Evolutionary conservation across 92 coral and sea anemone species (phyloP).

Genomic region (Umimayanthus kanabou): DNA sequence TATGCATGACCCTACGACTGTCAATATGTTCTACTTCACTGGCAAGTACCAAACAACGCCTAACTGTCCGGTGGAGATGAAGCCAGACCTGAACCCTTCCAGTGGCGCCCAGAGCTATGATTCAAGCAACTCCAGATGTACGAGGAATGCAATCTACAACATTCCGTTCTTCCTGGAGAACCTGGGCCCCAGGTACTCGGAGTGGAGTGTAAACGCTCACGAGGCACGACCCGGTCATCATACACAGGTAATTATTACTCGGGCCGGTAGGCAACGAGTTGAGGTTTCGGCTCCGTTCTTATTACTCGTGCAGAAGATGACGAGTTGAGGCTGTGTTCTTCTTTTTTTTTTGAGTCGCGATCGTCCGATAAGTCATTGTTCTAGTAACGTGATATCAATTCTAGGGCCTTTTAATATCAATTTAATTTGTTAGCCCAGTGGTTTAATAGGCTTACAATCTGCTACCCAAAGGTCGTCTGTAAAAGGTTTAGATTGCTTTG

Average conservation of each 20-base stretch:
- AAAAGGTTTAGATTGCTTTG: too few species aligned
- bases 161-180: slow-evolving; percentile 87
- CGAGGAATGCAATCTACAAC: slow-evolving; percentile 66
- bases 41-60: slow-evolving; percentile 90
- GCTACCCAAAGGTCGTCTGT: too few species aligned
- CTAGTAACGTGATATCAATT: too few species aligned
- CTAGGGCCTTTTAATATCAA: too few species aligned
- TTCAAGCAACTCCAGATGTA: slow-evolving; percentile 57
- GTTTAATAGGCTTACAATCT: too few species aligned
- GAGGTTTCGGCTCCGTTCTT: too few species aligned
- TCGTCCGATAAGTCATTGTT: too few species aligned
- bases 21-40: slow-evolving; percentile 76
- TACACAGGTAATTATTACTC: slow-evolving; percentile 77
- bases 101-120: slow-evolving; percentile 86
- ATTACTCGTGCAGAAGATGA: too few species aligned
- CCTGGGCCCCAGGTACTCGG: slow-evolving; percentile 85
- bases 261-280: too few species aligned
- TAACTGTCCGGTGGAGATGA: slow-evolving; percentile 80
- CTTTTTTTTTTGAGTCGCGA: too few species aligned
- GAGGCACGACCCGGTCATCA: slow-evolving; percentile 97
- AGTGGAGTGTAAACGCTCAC: slow-evolving; percentile 91
- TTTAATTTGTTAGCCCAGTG: too few species aligned
- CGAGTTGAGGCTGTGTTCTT: too few species aligned
- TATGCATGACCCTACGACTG: slow-evolving; percentile 75
- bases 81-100: slow-evolving; percentile 84